These are phyloP conservation scores for Haemorhous mexicanus DNA, from an alignment of 2,113 vertebrate species.

Conservation along the genomic window DNA sequence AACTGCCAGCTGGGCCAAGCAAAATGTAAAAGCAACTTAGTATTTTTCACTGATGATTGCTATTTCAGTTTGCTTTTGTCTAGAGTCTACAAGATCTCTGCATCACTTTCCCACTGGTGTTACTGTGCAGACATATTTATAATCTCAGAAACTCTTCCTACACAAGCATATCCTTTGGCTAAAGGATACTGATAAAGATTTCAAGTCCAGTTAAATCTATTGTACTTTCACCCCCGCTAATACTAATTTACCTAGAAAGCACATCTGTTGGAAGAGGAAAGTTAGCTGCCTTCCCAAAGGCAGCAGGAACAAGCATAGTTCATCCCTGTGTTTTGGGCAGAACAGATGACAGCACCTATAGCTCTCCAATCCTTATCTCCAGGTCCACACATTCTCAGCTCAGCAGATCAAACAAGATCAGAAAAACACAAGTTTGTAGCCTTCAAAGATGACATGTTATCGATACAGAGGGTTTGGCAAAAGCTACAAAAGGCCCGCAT, in stretches of 20 bases:
- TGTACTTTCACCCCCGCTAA: not conserved
- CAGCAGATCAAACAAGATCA: not conserved
- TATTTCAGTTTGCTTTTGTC: not conserved
- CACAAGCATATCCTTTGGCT: not conserved
- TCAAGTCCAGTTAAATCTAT: not conserved
- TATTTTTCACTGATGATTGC: not conserved
- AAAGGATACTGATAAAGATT: not conserved
- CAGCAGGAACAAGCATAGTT: not conserved
- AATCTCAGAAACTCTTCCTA: not conserved
- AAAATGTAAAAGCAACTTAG: not conserved
- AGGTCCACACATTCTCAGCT: accelerated
- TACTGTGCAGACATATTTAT: not conserved
- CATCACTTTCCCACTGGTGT: not conserved
- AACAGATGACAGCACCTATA: not conserved
- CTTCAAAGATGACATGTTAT: not conserved
- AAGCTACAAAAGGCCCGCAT: not conserved
- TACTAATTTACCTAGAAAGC: not conserved
- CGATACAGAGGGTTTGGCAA: not conserved
- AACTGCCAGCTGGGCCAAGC: not conserved
- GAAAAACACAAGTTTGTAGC: not conserved
- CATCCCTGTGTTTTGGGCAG: not conserved
- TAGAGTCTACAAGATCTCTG: not conserved
- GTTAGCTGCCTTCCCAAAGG: not conserved
- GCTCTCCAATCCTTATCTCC: not conserved
- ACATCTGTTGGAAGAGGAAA: too few relatives aligned